phyloP scores from a whole-genome alignment of 2,113 vertebrate genomes.

The Pionites leucogaster region DNA sequence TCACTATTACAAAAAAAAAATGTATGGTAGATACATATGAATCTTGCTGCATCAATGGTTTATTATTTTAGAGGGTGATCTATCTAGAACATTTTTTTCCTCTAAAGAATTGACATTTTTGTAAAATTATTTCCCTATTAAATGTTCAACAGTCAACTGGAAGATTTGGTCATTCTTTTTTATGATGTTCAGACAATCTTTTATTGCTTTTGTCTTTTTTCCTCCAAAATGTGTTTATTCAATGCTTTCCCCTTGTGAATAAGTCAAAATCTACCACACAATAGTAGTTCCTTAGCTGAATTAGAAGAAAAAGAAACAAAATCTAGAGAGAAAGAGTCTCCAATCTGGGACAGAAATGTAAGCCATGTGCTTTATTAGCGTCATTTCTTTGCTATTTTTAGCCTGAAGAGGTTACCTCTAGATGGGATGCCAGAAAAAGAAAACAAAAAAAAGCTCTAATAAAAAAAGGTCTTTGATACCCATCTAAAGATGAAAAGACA shows the following conservation, averaged over 20 bases:
- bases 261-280: background rate
- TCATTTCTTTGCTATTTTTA: background rate
- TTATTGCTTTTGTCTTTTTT: background rate
- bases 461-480: background rate
- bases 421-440: background rate
- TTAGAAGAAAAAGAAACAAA: background rate
- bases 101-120: background rate
- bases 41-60: background rate
- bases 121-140: background rate
- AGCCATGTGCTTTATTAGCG: background rate
- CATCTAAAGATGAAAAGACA: background rate
- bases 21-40: background rate
- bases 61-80: background rate
- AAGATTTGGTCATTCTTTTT: background rate
- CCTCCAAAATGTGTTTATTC: background rate
- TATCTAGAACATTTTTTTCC: background rate
- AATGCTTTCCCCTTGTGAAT: background rate
- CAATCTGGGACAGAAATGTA: background rate
- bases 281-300: background rate
- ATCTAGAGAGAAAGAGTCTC: background rate
- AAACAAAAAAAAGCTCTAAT: background rate
- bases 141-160: background rate
- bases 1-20: background rate
- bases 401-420: background rate
- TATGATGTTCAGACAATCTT: background rate